Evolutionary conservation across 2,888 invertebrate genomes (phyloP).

Genomic region (Lochmaea capreae): DNA sequence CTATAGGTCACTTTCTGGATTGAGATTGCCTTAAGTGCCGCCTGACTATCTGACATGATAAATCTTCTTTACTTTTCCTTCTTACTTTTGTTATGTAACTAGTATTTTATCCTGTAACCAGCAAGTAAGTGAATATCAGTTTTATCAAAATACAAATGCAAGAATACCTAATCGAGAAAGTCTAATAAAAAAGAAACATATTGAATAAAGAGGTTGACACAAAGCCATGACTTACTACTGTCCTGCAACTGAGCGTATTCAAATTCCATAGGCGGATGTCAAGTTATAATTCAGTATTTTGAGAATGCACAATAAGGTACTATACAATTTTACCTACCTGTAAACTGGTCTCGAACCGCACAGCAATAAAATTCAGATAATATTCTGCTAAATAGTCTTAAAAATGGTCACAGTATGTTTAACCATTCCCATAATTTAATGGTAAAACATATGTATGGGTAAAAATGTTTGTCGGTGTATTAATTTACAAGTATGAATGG

Average conservation of each 20-base stretch:
- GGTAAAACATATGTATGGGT: conserved; percentile 58
- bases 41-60: no score
- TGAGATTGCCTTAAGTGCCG: no score
- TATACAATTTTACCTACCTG: conserved; percentile 52
- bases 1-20: no score
- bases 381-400: conserved; percentile 56
- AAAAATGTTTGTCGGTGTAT: conserved; percentile 61
- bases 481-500: conserved; percentile 63
- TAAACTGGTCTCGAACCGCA: conserved; percentile 50
- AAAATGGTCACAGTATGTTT: conserved; percentile 59
- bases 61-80: no score
- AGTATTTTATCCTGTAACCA: no score
- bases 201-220: not conserved
- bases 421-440: conserved; percentile 60
- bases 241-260: conserved; percentile 16
- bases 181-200: not conserved
- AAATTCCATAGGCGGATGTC: conserved; percentile 21
- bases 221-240: not conserved
- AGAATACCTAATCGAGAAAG: not conserved
- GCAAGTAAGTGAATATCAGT: no score
- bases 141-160: no score
- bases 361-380: conserved; percentile 57
- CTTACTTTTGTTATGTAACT: no score
- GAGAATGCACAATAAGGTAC: conserved; percentile 49
- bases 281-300: conserved; percentile 46